Conservation (phyloP, 1,140 invertebrate species). For the Ceratina japonica region DNA sequence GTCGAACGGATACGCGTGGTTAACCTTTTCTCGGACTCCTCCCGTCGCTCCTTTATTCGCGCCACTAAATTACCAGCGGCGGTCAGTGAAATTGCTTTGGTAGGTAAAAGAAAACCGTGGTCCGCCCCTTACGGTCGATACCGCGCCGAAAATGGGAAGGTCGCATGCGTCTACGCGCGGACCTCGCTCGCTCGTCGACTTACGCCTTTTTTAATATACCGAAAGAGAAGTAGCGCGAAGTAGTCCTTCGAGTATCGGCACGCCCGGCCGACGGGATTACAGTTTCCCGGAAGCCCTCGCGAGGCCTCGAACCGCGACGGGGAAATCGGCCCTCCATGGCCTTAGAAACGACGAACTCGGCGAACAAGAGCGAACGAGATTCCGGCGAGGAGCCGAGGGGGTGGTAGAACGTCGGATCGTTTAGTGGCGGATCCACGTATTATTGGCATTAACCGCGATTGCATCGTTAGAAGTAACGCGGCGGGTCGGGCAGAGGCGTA, state of each 20-base stretch:
- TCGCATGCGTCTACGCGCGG: constrained; percentile 46
- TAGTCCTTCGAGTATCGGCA: too few relatives aligned
- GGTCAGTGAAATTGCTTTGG: constrained; percentile 67
- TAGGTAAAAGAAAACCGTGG: constrained; percentile 68
- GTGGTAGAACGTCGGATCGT: not conserved
- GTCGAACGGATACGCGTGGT: too few relatives aligned
- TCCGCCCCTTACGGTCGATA: constrained; percentile 54
- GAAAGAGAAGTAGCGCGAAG: too few relatives aligned
- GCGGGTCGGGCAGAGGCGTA: too few relatives aligned
- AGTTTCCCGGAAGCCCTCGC: too few relatives aligned
- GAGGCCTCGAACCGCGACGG: too few relatives aligned
- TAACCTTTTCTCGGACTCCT: not conserved
- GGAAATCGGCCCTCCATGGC: too few relatives aligned
- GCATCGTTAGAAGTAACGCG: constrained; percentile 29
- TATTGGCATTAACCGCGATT: constrained; percentile 36
- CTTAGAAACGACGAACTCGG: not conserved
- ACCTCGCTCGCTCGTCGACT: not conserved
- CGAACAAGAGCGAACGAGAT: not conserved
- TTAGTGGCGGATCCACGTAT: constrained; percentile 21
- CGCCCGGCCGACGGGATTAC: too few relatives aligned
- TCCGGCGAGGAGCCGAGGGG: not conserved
- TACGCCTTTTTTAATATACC: not conserved
- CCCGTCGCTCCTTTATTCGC: constrained; percentile 42
- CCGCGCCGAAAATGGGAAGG: constrained; percentile 43
- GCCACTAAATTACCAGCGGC: constrained; percentile 68